Evolutionary conservation across 2,113 vertebrate species (phyloP).

Genomic region (Hemiscyllium ocellatum): DNA sequence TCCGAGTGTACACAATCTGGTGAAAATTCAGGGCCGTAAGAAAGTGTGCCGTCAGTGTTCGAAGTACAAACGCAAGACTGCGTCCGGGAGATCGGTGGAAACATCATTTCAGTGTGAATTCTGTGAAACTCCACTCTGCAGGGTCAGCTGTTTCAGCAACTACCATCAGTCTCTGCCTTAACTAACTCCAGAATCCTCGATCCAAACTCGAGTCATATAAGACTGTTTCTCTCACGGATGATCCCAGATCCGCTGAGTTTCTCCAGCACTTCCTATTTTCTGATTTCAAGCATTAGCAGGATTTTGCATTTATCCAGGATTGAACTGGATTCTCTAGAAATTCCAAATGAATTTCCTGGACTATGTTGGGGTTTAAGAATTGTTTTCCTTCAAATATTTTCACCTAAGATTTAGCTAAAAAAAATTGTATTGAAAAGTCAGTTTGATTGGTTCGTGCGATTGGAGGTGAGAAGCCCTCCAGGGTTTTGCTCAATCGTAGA

Average conservation of each 20-base stretch:
- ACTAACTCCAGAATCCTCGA: neutral
- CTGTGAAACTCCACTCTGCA: constrained; percentile 35
- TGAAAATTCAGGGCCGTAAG: constrained; percentile 12
- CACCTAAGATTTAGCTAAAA: neutral
- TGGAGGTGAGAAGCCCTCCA: neutral
- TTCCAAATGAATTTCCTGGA: neutral
- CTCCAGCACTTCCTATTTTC: too few relatives aligned
- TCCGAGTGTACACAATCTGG: constrained; percentile 17
- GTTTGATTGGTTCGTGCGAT: neutral
- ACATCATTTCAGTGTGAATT: constrained; percentile 36
- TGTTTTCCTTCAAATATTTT: neutral
- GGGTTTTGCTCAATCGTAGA: too few relatives aligned
- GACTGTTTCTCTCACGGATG: too few relatives aligned
- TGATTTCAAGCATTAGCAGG: too few relatives aligned
- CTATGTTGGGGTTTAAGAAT: too few relatives aligned
- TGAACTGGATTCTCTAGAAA: neutral
- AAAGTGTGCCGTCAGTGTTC: constrained; percentile 38
- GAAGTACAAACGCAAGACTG: constrained; percentile 17
- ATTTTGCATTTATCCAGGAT: neutral
- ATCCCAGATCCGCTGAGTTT: too few relatives aligned
- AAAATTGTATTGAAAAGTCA: too few relatives aligned
- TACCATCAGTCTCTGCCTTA: constrained; percentile 30
- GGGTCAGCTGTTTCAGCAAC: constrained; percentile 20
- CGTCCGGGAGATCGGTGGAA: constrained; percentile 17
- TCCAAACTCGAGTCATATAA: too few relatives aligned